A percentile compares a stretch with the other conserved stretches of the same genome.
These are phyloP conservation scores for Rhingia rostrata DNA, from an alignment of 2,888 invertebrate genomes.

Conservation along the genomic window DNA sequence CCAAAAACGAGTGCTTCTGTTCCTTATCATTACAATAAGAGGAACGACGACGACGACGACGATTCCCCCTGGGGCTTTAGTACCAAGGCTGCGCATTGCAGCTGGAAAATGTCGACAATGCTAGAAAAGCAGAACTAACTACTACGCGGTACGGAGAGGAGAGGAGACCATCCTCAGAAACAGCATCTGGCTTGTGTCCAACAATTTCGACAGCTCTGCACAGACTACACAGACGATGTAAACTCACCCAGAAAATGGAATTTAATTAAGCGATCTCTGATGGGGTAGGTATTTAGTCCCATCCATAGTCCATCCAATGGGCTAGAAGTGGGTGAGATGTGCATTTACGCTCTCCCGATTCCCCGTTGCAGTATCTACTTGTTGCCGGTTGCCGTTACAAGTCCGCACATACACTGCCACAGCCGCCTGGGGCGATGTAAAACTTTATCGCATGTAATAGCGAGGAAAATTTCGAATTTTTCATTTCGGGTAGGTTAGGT, in stretches of 20 bases:
- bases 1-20: conserved; percentile 22
- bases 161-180: background rate
- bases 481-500: too few relatives aligned
- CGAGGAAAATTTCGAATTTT: conserved; percentile 2
- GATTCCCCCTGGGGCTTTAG: conserved; percentile 6
- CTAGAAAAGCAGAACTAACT: background rate
- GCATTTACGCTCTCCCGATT: conserved; percentile 16
- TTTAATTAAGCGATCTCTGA: conserved; percentile 63
- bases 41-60: background rate
- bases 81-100: conserved; percentile 19
- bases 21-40: conserved; percentile 43
- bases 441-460: conserved; percentile 9
- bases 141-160: background rate
- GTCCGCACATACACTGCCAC: background rate
- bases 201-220: conserved; percentile 37
- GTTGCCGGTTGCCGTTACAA: conserved; percentile 3
- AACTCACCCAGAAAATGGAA: conserved; percentile 66
- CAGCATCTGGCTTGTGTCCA: conserved; percentile 62
- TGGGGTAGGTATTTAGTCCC: conserved; percentile 41
- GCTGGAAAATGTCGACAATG: conserved; percentile 46
- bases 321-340: conserved; percentile 1
- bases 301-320: conserved; percentile 17
- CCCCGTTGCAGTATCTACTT: conserved; percentile 2
- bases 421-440: background rate
- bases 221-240: conserved; percentile 38